phyloP scores from a whole-genome alignment of 2,113 vertebrate species.

The Vicugna pacos region DNA sequence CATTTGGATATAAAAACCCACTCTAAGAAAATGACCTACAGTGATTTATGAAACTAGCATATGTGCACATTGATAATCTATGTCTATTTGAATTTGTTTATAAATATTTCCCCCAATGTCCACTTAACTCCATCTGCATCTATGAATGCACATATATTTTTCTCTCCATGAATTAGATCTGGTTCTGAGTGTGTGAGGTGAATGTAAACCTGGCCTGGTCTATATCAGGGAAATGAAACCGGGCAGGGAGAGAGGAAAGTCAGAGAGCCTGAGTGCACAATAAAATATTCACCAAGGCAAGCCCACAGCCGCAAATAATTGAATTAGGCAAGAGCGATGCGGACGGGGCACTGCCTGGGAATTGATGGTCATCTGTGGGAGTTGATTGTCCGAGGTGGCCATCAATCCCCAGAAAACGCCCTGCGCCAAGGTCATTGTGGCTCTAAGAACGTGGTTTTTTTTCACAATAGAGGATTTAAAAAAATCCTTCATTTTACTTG shows the following conservation, averaged over 20 bases:
- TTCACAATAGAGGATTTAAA: constrained; percentile 28
- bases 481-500: constrained; percentile 68
- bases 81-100: neutral
- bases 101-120: neutral
- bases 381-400: constrained; percentile 67
- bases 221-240: constrained; percentile 42
- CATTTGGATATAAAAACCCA: neutral
- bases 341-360: constrained; percentile 75
- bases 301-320: constrained; percentile 80
- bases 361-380: constrained; percentile 72
- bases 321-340: constrained; percentile 80
- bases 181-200: constrained; percentile 7
- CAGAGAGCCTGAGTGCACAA: constrained; percentile 71
- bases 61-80: neutral
- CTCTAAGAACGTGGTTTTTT: constrained; percentile 62
- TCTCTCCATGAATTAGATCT: neutral
- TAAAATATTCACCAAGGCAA: constrained; percentile 83
- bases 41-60: neutral
- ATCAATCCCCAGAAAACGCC: constrained; percentile 77
- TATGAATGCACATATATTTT: neutral
- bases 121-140: neutral
- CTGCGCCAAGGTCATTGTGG: constrained; percentile 74
- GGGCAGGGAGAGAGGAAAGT: constrained; percentile 62
- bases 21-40: neutral
- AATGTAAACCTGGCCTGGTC: neutral